phyloP scores from a whole-genome alignment of 2,113 vertebrate genomes.

The Spea bombifrons region DNA sequence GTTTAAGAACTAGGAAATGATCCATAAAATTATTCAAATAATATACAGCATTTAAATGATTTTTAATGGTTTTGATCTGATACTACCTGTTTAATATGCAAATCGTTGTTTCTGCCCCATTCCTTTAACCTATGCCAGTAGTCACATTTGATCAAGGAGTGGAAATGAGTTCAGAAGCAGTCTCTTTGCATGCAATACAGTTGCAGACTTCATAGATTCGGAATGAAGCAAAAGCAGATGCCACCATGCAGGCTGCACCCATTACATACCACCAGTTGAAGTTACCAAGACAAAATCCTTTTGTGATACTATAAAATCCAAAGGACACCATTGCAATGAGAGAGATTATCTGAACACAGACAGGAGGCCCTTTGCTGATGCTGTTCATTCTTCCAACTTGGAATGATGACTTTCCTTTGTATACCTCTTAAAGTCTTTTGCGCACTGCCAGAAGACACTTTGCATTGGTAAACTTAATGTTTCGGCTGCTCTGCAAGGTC shows the following conservation, averaged over 20 bases:
- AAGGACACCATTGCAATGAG: constrained; percentile 53
- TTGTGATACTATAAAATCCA: constrained; percentile 59
- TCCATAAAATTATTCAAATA: too few relatives aligned
- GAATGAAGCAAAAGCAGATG: constrained; percentile 57
- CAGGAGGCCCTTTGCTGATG: constrained; percentile 49
- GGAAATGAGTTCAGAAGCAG: constrained; percentile 17
- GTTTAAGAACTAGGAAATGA: too few relatives aligned
- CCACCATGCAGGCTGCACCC: constrained; percentile 53
- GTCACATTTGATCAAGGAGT: not conserved
- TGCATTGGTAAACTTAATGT: not conserved
- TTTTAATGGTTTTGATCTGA: too few relatives aligned
- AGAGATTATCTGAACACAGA: constrained; percentile 59
- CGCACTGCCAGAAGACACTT: not conserved
- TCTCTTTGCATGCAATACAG: constrained; percentile 46
- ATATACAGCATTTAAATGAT: too few relatives aligned
- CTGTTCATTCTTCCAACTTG: constrained; percentile 44
- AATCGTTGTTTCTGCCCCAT: too few relatives aligned
- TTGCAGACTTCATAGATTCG: constrained; percentile 59
- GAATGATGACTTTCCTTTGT: not conserved
- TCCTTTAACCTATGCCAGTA: too few relatives aligned
- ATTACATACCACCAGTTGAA: constrained; percentile 66
- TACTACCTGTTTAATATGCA: too few relatives aligned
- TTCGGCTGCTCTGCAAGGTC: too few relatives aligned
- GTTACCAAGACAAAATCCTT: constrained; percentile 54
- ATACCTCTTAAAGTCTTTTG: not conserved